Percentiles rank a stretch among this genome's conserved stretches.
Conservation (phyloP, 2,888 invertebrate species). For the Phyllotreta cruciferae region DNA sequence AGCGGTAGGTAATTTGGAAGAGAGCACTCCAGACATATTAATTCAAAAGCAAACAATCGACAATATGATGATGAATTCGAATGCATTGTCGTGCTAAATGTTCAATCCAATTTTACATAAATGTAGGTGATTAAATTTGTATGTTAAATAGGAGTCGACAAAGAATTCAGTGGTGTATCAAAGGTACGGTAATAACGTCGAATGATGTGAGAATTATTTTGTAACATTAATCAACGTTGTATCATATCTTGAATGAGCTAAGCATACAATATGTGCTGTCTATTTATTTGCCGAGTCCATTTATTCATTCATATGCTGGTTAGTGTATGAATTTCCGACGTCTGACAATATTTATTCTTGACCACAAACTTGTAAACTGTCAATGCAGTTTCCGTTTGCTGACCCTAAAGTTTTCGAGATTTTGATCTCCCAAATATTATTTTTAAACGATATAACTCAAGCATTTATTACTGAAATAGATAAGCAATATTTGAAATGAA, state of each 20-base stretch:
- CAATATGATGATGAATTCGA: neutral
- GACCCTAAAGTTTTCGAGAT: slow-evolving; percentile 12
- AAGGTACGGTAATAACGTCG: too few relatives aligned
- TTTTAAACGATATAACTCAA: too few relatives aligned
- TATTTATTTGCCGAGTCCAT: too few relatives aligned
- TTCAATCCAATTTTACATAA: neutral
- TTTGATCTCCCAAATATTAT: neutral
- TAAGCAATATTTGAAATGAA: too few relatives aligned
- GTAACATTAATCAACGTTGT: too few relatives aligned
- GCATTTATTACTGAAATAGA: too few relatives aligned
- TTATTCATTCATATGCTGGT: neutral
- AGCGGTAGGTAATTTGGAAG: slow-evolving; percentile 5
- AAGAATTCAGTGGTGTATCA: too few relatives aligned
- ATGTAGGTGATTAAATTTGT: too few relatives aligned
- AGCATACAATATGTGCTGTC: too few relatives aligned
- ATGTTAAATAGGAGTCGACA: too few relatives aligned
- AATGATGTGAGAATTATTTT: too few relatives aligned
- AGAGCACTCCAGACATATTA: slow-evolving; percentile 7
- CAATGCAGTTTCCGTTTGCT: slow-evolving; percentile 10
- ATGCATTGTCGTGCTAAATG: neutral
- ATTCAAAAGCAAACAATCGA: slow-evolving; percentile 8
- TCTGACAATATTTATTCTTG: slow-evolving; percentile 13
- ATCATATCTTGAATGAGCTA: too few relatives aligned
- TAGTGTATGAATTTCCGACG: slow-evolving; percentile 1
- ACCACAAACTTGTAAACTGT: slow-evolving; percentile 6